Evolutionary conservation across 1,140 invertebrate species (phyloP).

Genomic region (Mercenaria mercenaria): DNA sequence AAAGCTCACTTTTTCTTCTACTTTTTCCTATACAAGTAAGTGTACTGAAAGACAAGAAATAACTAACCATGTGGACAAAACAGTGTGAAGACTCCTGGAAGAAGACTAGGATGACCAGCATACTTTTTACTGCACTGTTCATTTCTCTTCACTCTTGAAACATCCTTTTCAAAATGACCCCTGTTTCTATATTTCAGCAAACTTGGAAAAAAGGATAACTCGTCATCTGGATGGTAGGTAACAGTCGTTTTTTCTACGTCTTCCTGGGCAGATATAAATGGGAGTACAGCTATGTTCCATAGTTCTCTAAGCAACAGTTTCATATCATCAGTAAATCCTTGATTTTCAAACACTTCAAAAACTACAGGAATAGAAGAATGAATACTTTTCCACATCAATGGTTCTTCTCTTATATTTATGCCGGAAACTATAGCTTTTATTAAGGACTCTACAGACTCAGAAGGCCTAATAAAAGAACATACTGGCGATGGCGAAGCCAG

Average conservation of each 20-base stretch:
- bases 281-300: background rate
- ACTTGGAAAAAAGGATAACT: background rate
- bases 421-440: background rate
- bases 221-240: background rate
- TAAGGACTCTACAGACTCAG: background rate
- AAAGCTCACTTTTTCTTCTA: background rate
- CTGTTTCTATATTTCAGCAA: background rate
- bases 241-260: background rate
- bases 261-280: background rate
- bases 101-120: constrained; percentile 5
- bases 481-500: background rate
- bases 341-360: background rate
- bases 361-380: background rate
- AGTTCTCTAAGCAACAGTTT: background rate
- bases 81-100: constrained; percentile 31
- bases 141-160: background rate
- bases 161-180: background rate
- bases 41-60: background rate
- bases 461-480: background rate
- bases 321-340: background rate
- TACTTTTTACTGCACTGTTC: background rate
- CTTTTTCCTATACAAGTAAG: background rate
- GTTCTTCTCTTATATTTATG: background rate
- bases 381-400: background rate
- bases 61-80: constrained; percentile 21